Evolutionary conservation across 2,888 invertebrate species (phyloP).

Genomic region (Tryphoninae sp.): DNA sequence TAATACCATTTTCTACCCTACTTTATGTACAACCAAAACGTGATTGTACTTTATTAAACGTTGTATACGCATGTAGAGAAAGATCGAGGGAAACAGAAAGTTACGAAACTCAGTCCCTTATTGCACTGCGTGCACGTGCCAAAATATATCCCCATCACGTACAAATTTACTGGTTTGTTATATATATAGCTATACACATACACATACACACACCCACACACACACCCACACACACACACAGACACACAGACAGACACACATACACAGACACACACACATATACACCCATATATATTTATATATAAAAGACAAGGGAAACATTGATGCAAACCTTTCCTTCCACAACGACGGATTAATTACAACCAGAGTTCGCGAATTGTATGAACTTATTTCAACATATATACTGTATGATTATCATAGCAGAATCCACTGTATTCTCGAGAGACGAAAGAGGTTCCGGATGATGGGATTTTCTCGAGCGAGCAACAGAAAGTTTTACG

Average conservation of each 20-base stretch:
- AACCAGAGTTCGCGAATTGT: constrained; percentile 44
- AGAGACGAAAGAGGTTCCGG: constrained; percentile 1
- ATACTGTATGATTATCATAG: background rate
- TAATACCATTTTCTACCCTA: background rate
- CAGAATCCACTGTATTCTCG: constrained; percentile 1
- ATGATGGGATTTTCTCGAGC: background rate
- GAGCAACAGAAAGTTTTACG: constrained; percentile 12
- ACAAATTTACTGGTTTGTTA: constrained; percentile 50
- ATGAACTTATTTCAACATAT: constrained; percentile 21
- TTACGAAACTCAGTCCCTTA: constrained; percentile 38
- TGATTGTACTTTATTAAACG: constrained; percentile 53
- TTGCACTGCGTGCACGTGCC: constrained; percentile 30
- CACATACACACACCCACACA: no score
- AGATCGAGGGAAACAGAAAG: constrained; percentile 35
- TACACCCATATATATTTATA: background rate
- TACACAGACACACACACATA: background rate
- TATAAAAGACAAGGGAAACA: background rate
- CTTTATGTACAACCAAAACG: constrained; percentile 29
- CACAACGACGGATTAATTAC: constrained; percentile 51
- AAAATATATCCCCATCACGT: constrained; percentile 48
- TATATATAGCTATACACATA: background rate
- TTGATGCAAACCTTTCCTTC: constrained; percentile 33
- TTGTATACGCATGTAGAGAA: constrained; percentile 26
- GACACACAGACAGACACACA: no score
- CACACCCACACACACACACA: no score